Base-by-base conservation (phyloP, 2,797 vertebrate species). In the Pygocentrus nattereri region DNA sequence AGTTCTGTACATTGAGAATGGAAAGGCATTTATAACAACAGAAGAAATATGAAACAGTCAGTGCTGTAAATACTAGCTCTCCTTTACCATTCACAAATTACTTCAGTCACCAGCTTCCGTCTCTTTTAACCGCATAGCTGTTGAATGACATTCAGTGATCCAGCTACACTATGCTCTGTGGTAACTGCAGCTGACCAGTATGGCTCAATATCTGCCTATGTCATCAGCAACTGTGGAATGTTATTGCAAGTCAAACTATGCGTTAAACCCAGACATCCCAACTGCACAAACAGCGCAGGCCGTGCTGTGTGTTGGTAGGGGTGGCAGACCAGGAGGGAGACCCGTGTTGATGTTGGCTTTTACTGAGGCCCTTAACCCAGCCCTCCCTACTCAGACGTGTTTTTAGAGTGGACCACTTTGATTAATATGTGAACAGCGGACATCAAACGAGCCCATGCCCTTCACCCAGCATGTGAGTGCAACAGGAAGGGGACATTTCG, bases 351-450 rank as follows among this genome's bases (percentile, higher is more conserved):
- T 69, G 52, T 74, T 83, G 82, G 76, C 71, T 54, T 56, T 21
- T 69, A 52, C 31, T 18, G 3, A 54, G 5, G 76, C 52, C 30
- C 62, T n/a, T 44, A 58, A 62, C 64, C 71, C 64, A 12, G 59
- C 19, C 71, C 71, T 79, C 47, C 41, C 47, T 31, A 52, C 65
- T 56, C 38, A n/a, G 52, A 69, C 27, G 18, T 82, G 76, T 85
- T 82, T 80, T 84, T 65, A 83, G 67, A 86, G 62, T 64, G 50
- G 61, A 70, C 49, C 67, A 61, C 73, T 78, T 79, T 74, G 76
- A 58, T 82, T 71, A 69, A 84, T 80, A 82, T 75, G 69, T 67
- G 82, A 85, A 77, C 82, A 82, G 70, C 54, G 69, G 73, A 73
- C 87, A 70, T 78, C 62, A 88, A 86, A 87, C 75, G 34, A 69